phyloP scores from a whole-genome alignment of 2,888 invertebrate species.

The Pherbina coryleti region DNA sequence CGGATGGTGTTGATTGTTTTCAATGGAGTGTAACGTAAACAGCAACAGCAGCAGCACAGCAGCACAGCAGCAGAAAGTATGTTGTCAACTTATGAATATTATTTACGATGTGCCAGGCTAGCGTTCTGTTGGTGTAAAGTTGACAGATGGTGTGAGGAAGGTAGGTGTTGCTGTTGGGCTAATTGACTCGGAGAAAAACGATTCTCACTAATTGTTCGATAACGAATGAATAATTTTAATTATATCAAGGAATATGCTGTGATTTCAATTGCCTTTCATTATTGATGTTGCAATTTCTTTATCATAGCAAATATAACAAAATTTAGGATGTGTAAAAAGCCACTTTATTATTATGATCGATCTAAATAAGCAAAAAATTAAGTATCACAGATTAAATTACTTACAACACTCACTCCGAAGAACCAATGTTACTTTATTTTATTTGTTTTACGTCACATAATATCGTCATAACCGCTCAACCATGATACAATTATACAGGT shows the following conservation, averaged over 20 bases:
- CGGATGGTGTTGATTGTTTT: not conserved
- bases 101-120: conserved; percentile 18
- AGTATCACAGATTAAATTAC: too few relatives aligned
- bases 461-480: not conserved
- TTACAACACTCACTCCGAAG: too few relatives aligned
- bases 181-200: not conserved
- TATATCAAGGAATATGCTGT: not conserved
- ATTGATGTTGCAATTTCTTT: not conserved
- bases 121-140: not conserved
- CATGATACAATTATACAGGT: too few relatives aligned
- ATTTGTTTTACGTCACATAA: not conserved
- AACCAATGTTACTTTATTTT: not conserved
- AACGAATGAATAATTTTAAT: conserved; percentile 31
- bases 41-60: conserved; percentile 20
- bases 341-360: too few relatives aligned
- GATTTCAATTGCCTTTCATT: not conserved
- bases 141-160: not conserved
- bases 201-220: not conserved
- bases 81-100: conserved; percentile 30
- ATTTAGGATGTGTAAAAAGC: not conserved
- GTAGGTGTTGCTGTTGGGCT: not conserved
- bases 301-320: not conserved
- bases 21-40: conserved; percentile 34
- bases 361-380: too few relatives aligned
- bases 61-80: conserved; percentile 6